Evolutionary conservation across 2,113 vertebrate genomes (phyloP), one percentile per base, ranked within the genome.

Genomic region (Buteo buteo): DNA sequence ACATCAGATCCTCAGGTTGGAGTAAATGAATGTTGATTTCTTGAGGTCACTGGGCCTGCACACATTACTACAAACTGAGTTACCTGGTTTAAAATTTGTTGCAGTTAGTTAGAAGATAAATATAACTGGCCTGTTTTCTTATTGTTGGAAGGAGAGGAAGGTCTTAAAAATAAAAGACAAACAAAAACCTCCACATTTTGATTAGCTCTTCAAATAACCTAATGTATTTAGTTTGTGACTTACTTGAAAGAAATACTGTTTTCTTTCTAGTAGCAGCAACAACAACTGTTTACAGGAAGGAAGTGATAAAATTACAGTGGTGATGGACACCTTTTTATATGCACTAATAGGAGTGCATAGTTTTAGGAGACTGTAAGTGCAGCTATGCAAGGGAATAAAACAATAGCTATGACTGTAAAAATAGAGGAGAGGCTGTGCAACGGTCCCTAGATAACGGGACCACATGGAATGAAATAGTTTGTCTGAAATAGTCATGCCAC

Each of bases 361-460:
- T 80, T 96, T 90, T 70, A 67, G 92, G n/a, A 83, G 42, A 31
- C 62, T 92, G 29, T 45, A 58, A 78, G 76, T 36, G 42, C 42
- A 88, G 52, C 78, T 81, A 54, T 86, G 84, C 36, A 44, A 72
- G 65, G 50, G 80, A 81, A 77, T 82, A 44, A 78, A 88, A 65
- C 45, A 21, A 61, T 64, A 93, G 52, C 84, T 82, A 2, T 1
- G 8, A 29, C 66, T 71, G 44, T 87, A 86, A 94, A 94, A 95
- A 93, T 73, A 96, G 96, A 91, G 78, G 69, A 50, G 90, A 89
- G 81, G 79, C 88, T 31, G 3, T n/a, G 55, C 73, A 52, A 47
- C 32, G 29, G 50, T 49, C 52, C 62, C 47, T 66, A 74, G 97
- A 95, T 97, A 95, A 96, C 2, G 8, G 50, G 50, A 52, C 50